These are phyloP conservation scores for Caretta caretta DNA, from an alignment of 2,113 vertebrate genomes.

Conservation along the genomic window DNA sequence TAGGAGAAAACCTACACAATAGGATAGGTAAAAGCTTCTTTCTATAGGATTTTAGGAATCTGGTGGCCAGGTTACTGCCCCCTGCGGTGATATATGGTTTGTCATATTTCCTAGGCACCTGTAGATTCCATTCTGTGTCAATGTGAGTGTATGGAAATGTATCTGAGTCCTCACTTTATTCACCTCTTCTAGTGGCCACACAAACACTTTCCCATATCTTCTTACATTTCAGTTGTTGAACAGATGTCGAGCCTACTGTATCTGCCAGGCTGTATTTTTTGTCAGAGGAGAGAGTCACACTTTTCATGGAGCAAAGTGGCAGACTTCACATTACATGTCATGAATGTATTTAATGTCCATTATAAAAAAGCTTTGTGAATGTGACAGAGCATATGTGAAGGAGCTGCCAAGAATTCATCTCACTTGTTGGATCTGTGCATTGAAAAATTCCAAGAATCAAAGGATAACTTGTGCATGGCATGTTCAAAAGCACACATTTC, in stretches of 20 bases:
- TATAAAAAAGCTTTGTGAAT: background rate
- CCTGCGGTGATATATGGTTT: background rate
- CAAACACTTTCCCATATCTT: background rate
- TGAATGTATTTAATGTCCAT: background rate
- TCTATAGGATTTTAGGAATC: background rate
- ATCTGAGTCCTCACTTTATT: background rate
- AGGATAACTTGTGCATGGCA: too few relatives aligned
- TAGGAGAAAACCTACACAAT: background rate
- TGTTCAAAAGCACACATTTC: background rate
- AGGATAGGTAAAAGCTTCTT: background rate
- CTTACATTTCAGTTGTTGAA: background rate
- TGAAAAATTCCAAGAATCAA: background rate
- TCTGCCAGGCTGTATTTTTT: background rate
- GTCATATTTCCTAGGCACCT: background rate
- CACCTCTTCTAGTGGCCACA: background rate
- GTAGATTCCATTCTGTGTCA: background rate
- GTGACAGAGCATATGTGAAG: background rate
- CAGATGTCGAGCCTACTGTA: background rate
- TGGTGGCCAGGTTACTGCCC: background rate
- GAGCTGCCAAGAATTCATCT: background rate
- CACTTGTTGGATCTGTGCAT: background rate
- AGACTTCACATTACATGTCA: background rate
- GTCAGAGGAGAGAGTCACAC: background rate
- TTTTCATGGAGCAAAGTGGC: background rate
- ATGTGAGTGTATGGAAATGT: background rate